Conservation (phyloP, 2,888 invertebrate genomes). For the Lasioglossum vierecki region DNA sequence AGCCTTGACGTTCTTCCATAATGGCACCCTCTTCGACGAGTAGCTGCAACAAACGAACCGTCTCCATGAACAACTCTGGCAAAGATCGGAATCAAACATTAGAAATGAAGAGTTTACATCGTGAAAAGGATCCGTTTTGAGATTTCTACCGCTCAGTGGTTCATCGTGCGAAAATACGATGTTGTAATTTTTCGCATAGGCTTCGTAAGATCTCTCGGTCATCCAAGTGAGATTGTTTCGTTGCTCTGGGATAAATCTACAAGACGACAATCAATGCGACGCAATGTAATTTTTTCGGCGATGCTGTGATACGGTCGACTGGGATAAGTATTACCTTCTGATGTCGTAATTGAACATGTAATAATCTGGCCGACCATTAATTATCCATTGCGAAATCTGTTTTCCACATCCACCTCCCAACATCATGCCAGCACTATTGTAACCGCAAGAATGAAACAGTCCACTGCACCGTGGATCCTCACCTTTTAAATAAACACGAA, state of each 20-base stretch:
- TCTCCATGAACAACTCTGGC: background rate
- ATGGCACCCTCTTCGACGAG: constrained; percentile 92
- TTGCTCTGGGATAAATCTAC: constrained; percentile 90
- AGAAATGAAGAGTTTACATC: constrained; percentile 83
- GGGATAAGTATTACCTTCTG: constrained; percentile 84
- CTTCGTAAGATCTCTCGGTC: constrained; percentile 93
- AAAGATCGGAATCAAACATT: background rate
- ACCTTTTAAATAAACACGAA: constrained; percentile 70
- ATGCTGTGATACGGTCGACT: background rate
- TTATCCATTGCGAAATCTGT: constrained; percentile 94
- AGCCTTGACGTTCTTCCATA: constrained; percentile 94
- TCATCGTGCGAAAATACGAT: constrained; percentile 94
- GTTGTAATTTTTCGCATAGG: constrained; percentile 94
- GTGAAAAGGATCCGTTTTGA: constrained; percentile 88
- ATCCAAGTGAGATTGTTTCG: constrained; percentile 90
- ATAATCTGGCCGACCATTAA: constrained; percentile 91
- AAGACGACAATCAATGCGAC: background rate
- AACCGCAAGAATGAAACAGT: constrained; percentile 93
- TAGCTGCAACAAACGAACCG: constrained; percentile 83
- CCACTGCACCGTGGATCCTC: constrained; percentile 86
- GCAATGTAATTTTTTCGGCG: background rate
- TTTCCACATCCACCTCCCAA: constrained; percentile 94
- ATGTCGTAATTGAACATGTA: constrained; percentile 95
- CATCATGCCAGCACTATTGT: constrained; percentile 97
- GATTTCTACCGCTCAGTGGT: constrained; percentile 91